phyloP scores from a whole-genome alignment of 2,797 vertebrate genomes.

The Tokudaia tokunoshimensis region DNA sequence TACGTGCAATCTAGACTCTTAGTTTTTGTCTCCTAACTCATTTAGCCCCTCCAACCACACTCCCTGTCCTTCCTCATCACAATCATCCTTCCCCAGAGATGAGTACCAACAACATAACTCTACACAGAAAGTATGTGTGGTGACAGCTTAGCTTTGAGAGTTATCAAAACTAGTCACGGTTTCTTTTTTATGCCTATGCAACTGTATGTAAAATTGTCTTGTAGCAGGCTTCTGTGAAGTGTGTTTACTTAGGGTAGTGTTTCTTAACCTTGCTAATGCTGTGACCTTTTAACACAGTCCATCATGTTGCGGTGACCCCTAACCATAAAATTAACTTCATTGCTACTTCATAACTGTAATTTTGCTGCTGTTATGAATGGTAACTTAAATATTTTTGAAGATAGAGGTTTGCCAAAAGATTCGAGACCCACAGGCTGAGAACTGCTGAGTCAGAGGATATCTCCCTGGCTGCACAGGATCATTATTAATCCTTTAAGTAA shows the following conservation, averaged over 20 bases:
- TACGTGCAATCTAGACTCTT: background rate
- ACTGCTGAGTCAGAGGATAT: background rate
- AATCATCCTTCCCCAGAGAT: background rate
- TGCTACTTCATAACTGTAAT: background rate
- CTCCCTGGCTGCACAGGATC: background rate
- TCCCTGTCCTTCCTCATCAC: background rate
- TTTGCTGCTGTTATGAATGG: background rate
- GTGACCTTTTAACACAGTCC: background rate
- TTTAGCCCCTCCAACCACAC: background rate
- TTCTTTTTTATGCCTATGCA: background rate
- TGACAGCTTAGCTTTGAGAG: conserved; percentile 19
- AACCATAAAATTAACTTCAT: background rate
- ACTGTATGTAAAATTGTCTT: background rate
- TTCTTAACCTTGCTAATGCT: background rate
- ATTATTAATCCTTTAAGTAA: background rate
- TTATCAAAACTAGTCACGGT: background rate
- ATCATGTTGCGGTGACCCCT: too few relatives aligned
- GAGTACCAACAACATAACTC: background rate
- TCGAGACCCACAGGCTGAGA: background rate
- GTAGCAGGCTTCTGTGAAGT: background rate
- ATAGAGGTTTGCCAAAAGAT: background rate
- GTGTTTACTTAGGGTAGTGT: background rate
- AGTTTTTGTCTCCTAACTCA: background rate
- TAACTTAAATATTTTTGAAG: background rate
- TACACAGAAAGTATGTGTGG: background rate